These are phyloP conservation scores for Ictidomys tridecemlineatus DNA, from an alignment of 2,113 vertebrate species.

Conservation along the genomic window DNA sequence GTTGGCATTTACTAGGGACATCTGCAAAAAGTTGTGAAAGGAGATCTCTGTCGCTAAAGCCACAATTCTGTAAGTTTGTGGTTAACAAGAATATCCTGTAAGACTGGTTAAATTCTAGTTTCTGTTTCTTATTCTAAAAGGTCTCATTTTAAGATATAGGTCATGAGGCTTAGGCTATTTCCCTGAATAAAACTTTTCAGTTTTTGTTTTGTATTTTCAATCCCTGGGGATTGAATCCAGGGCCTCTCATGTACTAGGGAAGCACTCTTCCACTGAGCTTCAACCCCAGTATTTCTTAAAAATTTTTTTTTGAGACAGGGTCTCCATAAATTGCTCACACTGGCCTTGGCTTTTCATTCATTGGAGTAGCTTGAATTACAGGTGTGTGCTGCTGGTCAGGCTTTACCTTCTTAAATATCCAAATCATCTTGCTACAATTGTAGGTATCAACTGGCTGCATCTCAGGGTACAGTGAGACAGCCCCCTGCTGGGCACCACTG, in stretches of 20 bases:
- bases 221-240: too few relatives aligned
- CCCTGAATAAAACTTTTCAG: constrained; percentile 24
- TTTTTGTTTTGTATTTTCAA: background rate
- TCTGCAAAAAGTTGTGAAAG: constrained; percentile 57
- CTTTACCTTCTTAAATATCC: background rate
- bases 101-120: constrained; percentile 64
- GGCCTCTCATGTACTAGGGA: too few relatives aligned
- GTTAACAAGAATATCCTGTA: constrained; percentile 79
- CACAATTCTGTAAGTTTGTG: constrained; percentile 74
- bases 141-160: constrained; percentile 42
- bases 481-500: constrained; percentile 50
- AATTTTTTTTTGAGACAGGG: background rate
- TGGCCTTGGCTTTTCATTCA: background rate
- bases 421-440: constrained; percentile 32
- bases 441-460: background rate
- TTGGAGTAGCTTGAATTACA: background rate
- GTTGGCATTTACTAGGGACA: background rate
- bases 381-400: background rate
- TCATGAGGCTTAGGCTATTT: constrained; percentile 29
- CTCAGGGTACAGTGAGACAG: constrained; percentile 39
- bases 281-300: background rate
- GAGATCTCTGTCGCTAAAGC: constrained; percentile 3
- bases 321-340: background rate
- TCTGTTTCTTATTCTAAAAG: constrained; percentile 73
- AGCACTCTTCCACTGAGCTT: background rate